Evolutionary conservation across 1,140 invertebrate genomes (phyloP).

Genomic region (Tetramorium parvispinum): DNA sequence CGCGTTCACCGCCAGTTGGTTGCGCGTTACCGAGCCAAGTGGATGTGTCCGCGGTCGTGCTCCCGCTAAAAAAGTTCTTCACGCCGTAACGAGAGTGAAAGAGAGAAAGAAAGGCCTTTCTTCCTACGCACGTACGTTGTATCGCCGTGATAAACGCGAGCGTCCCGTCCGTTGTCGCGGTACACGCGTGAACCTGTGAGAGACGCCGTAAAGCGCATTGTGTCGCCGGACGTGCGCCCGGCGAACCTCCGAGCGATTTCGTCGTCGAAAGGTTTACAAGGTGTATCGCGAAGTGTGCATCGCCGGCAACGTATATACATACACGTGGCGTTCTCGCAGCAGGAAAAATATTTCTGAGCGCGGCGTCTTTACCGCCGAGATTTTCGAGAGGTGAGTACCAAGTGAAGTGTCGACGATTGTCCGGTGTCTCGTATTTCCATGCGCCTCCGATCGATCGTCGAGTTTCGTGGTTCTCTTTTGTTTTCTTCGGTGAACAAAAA

Average conservation of each 20-base stretch:
- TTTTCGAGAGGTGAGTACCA: conserved; percentile 35
- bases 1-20: conserved; percentile 73
- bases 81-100: conserved; percentile 15
- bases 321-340: not conserved
- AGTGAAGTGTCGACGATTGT: not conserved
- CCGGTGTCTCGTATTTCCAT: not conserved
- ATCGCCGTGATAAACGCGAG: conserved; percentile 24
- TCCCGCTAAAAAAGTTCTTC: conserved; percentile 60
- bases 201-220: conserved; percentile 24
- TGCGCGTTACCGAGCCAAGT: conserved; percentile 80
- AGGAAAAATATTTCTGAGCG: not conserved
- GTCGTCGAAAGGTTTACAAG: conserved; percentile 6
- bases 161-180: not conserved
- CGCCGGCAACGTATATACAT: not conserved
- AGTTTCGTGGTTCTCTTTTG: not conserved
- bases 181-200: conserved; percentile 19
- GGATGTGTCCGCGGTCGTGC: conserved; percentile 79
- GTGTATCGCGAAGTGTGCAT: conserved; percentile 39
- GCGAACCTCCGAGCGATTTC: not conserved
- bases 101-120: conserved; percentile 2
- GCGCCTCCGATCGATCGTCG: conserved; percentile 8
- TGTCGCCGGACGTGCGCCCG: conserved; percentile 30
- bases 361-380: not conserved
- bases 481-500: not conserved
- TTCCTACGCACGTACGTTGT: conserved; percentile 1